Base-by-base conservation (phyloP, 2,797 vertebrate species). In the Spatula versicolor region DNA sequence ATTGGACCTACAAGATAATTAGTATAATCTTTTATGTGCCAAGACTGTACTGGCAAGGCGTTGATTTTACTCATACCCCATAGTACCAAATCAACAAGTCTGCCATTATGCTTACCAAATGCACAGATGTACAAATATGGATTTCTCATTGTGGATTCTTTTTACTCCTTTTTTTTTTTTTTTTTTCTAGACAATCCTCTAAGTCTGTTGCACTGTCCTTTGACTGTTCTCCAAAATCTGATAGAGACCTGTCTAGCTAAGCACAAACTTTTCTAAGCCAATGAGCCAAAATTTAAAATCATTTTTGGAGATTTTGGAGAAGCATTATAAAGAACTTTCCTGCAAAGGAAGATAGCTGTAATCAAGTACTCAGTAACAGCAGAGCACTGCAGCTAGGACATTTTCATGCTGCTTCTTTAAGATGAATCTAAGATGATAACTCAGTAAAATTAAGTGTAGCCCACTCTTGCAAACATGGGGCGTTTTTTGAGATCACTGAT, bases 1-100 rank as follows among this genome's bases (percentile, higher is more conserved):
- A 95, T 96, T 97, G 84, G 68, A 46, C 67, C 60, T 86, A 90
- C 33, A 58, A 92, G 91, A 90, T 97, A 95, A 97, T 97, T 96
- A 95, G 85, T 93, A 50, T 93, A 95, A 96, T 92, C 93, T 88
- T 62, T 91, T 95, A 72, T 92, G 66, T 93, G 93, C 69, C 77
- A 96, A 92, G 90, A 89, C 76, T 77, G 73, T 52, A 39, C 71
- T 96, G 93, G 88, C 90, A 97, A 79, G 58, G 74, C 66, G 95
- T 91, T 90, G 81, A 93, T 90, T 97, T 97, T 93, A 92, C 84
- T 95, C 76, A 86, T 68, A 81, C 76, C 79, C 63, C 80, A 39
- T 94, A 86, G n/a, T 95, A 94, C 95, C 90, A 97, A 95, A 95
- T 90, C 83, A 96, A 93, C 60, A 88, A 88, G 35, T 90, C 92